Percentiles rank a stretch among this genome's conserved stretches.
Evolutionary conservation across 2,888 invertebrate genomes (phyloP).

Genomic region (Agrypnus murinus): DNA sequence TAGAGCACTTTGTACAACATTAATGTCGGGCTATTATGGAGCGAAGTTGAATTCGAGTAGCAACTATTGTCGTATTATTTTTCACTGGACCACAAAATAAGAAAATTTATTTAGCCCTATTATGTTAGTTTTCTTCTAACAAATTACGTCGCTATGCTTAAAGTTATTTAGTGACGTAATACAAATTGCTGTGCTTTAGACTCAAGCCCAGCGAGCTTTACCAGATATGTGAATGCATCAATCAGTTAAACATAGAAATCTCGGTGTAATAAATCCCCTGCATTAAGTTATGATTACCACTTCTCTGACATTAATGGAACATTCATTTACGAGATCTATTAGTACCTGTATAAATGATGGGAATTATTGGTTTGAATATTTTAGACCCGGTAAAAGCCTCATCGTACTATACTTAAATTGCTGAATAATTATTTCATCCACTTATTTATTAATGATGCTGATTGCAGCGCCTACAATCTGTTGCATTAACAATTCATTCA

Average conservation of each 20-base stretch:
- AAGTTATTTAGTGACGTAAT: conserved; percentile 49
- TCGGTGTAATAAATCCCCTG: conserved; percentile 39
- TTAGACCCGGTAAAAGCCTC: conserved; percentile 13
- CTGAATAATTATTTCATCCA: background rate
- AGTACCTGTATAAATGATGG: conserved; percentile 5
- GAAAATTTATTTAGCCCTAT: conserved; percentile 38
- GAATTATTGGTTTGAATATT: conserved; percentile 8
- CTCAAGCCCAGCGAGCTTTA: conserved; percentile 50
- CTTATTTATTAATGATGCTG: background rate
- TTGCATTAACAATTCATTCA: conserved; percentile 2
- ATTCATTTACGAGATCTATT: conserved; percentile 9
- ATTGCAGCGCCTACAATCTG: background rate
- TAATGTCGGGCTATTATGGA: too few species aligned
- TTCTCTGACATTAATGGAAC: conserved; percentile 32
- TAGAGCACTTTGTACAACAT: too few species aligned
- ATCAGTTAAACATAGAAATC: conserved; percentile 49
- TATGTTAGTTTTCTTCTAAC: conserved; percentile 43
- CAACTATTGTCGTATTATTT: conserved; percentile 11
- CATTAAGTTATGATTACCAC: conserved; percentile 38
- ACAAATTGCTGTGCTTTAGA: conserved; percentile 56
- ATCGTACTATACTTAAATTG: background rate
- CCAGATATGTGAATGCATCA: conserved; percentile 58
- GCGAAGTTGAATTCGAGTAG: too few species aligned
- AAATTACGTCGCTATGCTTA: conserved; percentile 43
- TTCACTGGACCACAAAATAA: conserved; percentile 2